Conservation (phyloP, 2,113 vertebrate species). For the Vireo altiloquus region DNA sequence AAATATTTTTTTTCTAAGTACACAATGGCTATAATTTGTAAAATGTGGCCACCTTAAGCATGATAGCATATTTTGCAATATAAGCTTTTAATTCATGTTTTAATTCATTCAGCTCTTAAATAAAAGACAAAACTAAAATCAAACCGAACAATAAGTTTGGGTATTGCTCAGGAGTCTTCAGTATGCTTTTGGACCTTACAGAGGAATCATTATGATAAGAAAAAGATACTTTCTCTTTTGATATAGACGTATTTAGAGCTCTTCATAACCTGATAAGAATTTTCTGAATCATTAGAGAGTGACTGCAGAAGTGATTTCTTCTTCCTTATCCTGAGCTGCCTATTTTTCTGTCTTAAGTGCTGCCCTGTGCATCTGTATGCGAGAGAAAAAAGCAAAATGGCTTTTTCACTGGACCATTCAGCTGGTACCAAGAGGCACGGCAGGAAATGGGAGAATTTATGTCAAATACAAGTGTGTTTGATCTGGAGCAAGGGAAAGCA, state of each 20-base stretch:
- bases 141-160: not conserved
- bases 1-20: not conserved
- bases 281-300: not conserved
- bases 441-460: not conserved
- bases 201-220: not conserved
- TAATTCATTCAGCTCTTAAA: too few relatives aligned
- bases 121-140: not conserved
- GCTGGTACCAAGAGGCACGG: not conserved
- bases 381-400: not conserved
- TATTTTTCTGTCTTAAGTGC: not conserved
- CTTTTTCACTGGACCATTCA: not conserved
- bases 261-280: not conserved
- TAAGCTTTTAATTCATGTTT: not conserved
- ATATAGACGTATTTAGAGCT: not conserved
- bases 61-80: not conserved
- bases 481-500: not conserved
- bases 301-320: not conserved
- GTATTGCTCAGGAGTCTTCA: not conserved
- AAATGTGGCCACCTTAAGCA: not conserved
- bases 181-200: not conserved
- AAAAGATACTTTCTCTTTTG: not conserved
- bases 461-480: not conserved
- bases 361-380: not conserved
- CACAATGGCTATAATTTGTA: not conserved
- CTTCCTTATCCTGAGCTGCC: not conserved